phyloP scores from a whole-genome alignment of 1,140 invertebrate species.

The Trachymyrmex cornetzi region DNA sequence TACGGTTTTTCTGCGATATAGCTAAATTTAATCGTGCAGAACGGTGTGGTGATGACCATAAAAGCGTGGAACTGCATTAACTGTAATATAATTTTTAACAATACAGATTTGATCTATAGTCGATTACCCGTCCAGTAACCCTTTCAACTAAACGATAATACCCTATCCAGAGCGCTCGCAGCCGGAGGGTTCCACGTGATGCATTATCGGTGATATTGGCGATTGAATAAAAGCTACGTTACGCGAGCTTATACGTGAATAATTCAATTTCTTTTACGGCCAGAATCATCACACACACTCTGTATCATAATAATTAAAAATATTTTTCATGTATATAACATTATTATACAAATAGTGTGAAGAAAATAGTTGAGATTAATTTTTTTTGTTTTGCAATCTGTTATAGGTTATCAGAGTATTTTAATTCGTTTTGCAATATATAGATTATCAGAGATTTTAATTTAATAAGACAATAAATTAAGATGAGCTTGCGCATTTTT shows the following conservation, averaged over 20 bases:
- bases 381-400: background rate
- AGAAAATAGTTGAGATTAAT: background rate
- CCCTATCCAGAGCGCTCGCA: conserved; percentile 13
- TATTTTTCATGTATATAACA: conserved; percentile 4
- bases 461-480: background rate
- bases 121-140: conserved; percentile 56
- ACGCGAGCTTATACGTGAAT: conserved; percentile 44
- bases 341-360: background rate
- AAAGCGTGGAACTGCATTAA: conserved; percentile 53
- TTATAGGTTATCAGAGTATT: background rate
- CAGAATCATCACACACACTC: background rate
- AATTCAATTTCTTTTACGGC: conserved; percentile 52
- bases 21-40: conserved; percentile 23
- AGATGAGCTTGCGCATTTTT: background rate
- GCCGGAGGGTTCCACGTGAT: conserved; percentile 51
- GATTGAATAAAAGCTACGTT: conserved; percentile 59
- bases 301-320: conserved; percentile 11
- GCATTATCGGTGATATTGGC: conserved; percentile 63
- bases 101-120: conserved; percentile 60
- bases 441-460: background rate
- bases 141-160: conserved; percentile 61
- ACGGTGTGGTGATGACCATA: background rate
- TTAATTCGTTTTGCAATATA: background rate
- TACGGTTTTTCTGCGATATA: background rate
- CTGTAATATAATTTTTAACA: conserved; percentile 59